phyloP scores from a whole-genome alignment of 2,797 vertebrate species.

The Phyllotis vaccarum region DNA sequence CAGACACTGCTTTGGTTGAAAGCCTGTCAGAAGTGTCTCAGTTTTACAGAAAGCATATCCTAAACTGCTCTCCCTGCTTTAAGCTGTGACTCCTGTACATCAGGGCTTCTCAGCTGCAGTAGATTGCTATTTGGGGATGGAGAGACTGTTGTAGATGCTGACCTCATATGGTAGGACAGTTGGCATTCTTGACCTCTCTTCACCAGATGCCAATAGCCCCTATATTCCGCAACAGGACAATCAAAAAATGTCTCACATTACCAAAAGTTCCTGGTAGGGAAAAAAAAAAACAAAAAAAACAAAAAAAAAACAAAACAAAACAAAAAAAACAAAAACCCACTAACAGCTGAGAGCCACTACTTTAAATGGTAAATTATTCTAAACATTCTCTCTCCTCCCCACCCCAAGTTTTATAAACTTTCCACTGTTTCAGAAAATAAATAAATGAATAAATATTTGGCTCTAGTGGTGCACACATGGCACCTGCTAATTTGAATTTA shows the following conservation, averaged over 20 bases:
- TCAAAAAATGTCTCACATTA: neutral
- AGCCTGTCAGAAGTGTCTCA: neutral
- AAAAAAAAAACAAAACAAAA: too few species aligned
- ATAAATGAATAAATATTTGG: too few species aligned
- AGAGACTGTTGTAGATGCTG: neutral
- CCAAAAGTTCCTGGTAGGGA: neutral
- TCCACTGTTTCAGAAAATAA: neutral
- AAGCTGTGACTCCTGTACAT: neutral
- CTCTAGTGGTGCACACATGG: neutral
- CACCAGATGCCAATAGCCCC: neutral
- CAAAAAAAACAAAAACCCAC: too few species aligned
- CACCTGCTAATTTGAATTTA: neutral
- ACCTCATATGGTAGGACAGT: neutral
- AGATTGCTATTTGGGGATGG: neutral
- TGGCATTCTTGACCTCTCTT: neutral
- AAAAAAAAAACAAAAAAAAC: too few species aligned
- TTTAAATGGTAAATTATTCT: constrained; percentile 33
- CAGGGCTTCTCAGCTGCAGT: neutral
- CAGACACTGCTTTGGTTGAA: neutral
- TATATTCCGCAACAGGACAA: neutral
- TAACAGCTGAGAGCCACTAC: neutral
- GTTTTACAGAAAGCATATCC: constrained; percentile 28
- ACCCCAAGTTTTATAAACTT: neutral
- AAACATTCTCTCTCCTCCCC: neutral
- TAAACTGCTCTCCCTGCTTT: neutral